These are phyloP conservation scores for Styela clava DNA, from an alignment of 23 tunicate genomes.

Conservation along the genomic window DNA sequence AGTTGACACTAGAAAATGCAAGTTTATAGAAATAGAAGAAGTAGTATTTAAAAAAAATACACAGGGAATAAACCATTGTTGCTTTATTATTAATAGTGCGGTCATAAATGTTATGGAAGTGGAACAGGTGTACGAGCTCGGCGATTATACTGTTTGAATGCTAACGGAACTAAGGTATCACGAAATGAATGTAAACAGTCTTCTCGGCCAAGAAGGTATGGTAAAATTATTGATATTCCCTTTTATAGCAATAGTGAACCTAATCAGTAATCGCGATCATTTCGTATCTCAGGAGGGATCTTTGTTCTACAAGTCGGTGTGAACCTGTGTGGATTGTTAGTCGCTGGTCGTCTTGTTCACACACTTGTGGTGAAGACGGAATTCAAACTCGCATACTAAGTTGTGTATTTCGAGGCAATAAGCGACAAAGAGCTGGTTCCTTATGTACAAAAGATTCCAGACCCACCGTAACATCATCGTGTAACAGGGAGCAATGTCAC, in stretches of 20 bases:
- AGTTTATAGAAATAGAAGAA: too few relatives aligned
- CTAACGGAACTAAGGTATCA: conserved; percentile 31
- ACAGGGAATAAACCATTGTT: too few relatives aligned
- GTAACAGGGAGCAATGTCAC: conserved; percentile 49
- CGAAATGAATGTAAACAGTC: conserved; percentile 30
- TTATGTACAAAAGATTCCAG: conserved; percentile 41
- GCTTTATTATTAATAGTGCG: conserved; percentile 60
- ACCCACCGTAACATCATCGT: conserved; percentile 56
- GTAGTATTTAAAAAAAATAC: too few relatives aligned
- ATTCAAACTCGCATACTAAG: conserved; percentile 66
- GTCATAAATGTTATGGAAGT: conserved; percentile 38
- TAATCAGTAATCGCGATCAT: too few relatives aligned
- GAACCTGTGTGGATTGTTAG: conserved; percentile 76
- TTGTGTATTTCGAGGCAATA: conserved; percentile 76
- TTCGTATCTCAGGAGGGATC: conserved; percentile 28
- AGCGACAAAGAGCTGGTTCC: conserved; percentile 68
- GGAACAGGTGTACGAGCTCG: conserved; percentile 34
- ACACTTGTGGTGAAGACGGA: conserved; percentile 77
- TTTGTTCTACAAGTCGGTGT: conserved; percentile 55
- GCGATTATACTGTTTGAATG: conserved; percentile 36
- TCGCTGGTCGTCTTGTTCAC: conserved; percentile 81
- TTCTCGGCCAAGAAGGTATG: conserved; percentile 46
- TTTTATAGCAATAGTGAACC: too few relatives aligned
- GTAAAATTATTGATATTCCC: neutral
- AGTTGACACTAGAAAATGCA: too few relatives aligned